These are phyloP conservation scores for Pachypsylla venusta DNA, from an alignment of 1,140 invertebrate species.

Conservation along the genomic window DNA sequence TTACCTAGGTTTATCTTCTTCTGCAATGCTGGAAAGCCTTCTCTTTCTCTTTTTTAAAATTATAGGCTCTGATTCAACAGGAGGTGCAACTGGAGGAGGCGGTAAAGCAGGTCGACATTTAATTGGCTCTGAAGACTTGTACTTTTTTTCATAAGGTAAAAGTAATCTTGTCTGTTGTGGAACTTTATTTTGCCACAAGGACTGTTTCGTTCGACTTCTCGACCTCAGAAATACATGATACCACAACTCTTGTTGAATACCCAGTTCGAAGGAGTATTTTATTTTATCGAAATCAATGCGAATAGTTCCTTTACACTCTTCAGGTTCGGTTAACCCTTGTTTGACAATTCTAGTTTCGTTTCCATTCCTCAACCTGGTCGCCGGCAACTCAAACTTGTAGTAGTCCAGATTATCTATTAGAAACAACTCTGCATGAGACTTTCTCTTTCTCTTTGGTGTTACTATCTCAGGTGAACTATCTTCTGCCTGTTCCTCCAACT, in stretches of 20 bases:
- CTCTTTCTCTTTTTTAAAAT: not conserved
- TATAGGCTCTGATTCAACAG: not conserved
- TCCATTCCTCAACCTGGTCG: slow-evolving; percentile 34
- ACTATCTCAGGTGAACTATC: not conserved
- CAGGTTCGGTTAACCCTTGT: not conserved
- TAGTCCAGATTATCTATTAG: slow-evolving; percentile 44
- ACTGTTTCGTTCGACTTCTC: not conserved
- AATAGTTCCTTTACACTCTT: not conserved
- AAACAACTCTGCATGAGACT: slow-evolving; percentile 40
- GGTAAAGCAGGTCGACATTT: not conserved
- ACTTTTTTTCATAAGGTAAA: not conserved
- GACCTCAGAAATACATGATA: not conserved
- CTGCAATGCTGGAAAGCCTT: not conserved
- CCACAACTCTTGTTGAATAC: not conserved
- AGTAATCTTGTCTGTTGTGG: not conserved
- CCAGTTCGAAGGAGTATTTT: slow-evolving; percentile 3
- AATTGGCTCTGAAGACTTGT: not conserved
- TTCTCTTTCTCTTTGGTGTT: slow-evolving; percentile 24
- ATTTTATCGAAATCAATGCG: not conserved
- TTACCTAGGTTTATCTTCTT: not conserved
- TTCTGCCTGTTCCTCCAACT: not conserved
- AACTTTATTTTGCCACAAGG: not conserved
- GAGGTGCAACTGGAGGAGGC: not conserved
- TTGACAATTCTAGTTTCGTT: not conserved
- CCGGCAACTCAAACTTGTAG: slow-evolving; percentile 44